Evolutionary conservation across 2,113 vertebrate genomes (phyloP), one percentile per base, ranked within the genome.

Genomic region (Ramphastos sulfuratus): DNA sequence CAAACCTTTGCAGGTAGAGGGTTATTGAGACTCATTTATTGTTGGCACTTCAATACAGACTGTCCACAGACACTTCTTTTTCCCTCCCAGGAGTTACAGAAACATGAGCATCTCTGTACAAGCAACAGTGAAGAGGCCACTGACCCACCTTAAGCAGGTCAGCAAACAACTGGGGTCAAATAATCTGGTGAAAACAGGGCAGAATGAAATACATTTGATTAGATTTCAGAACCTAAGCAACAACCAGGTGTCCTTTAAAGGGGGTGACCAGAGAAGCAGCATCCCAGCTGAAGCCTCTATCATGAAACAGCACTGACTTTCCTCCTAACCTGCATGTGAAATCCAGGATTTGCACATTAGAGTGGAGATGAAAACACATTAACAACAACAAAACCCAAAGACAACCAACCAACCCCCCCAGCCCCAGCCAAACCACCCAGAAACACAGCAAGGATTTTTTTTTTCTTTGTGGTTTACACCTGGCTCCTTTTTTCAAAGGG

Each of bases 141-240:
- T 39, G 56, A 66, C n/a, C 9, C 55, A 82, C 15, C 56, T 70
- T 48, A 46, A n/a, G 7, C 16, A 48, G 10, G 23, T 7, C 37
- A 72, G 42, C 30, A 82, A 86, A 15, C 15, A 64, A 75, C 0
- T 0, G 35, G 12, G 52, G 42, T n/a, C 58, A 90, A 75, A 82
- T 25, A 46, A 46, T 46, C 7, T 39, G 24, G 82, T 10, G 7
- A 56, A 88, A 81, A 81, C 1, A 1, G 12, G 6, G 27, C 0
- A 2, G 28, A 42, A 0, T 25, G 39, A 69, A 82, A 50, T 3
- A 33, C 7, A 70, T 1, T 15, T 15, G 17, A 78, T 54, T 10
- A 73, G 15, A 46, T 37, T 76, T 54, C 11, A 39, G 58, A 84
- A 35, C 3, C 35, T 50, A 15, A 2, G 3, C 8, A 39, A 65